Conservation (phyloP, 2,113 vertebrate species). For the Nesogale talazaci region DNA sequence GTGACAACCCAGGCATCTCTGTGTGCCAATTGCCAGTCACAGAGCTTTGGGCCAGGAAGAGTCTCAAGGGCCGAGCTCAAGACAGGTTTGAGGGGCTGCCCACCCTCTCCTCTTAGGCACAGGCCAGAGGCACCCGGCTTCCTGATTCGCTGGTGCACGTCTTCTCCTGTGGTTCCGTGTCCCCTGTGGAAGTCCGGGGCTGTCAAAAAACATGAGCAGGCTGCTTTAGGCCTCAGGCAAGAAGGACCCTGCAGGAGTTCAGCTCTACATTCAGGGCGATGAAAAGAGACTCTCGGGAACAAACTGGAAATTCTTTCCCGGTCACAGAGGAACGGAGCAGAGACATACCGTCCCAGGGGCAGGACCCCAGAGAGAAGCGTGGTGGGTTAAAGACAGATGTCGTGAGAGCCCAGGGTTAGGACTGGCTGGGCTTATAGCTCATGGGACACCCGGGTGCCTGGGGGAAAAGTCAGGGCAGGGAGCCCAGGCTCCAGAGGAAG, state of each 20-base stretch:
- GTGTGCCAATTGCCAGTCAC: neutral
- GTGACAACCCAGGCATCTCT: neutral
- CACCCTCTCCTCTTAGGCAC: fast-evolving
- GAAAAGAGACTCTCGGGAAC: neutral
- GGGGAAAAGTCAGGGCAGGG: neutral
- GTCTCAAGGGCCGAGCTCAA: neutral
- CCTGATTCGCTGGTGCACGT: neutral
- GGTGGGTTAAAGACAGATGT: no score
- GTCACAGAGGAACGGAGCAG: conserved; percentile 23
- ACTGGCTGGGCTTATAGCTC: fast-evolving
- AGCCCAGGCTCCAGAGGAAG: neutral
- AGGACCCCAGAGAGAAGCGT: neutral
- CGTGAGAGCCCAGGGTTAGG: neutral
- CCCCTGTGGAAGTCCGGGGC: neutral
- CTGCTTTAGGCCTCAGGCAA: neutral
- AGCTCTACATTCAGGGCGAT: neutral
- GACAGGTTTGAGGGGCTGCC: neutral
- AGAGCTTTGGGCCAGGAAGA: neutral
- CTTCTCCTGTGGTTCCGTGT: neutral
- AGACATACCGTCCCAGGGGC: neutral
- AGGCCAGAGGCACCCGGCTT: neutral
- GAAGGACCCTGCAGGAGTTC: neutral
- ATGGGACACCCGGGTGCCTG: fast-evolving
- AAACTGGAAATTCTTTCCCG: neutral
- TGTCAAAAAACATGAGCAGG: neutral